Evolutionary conservation across 1,140 invertebrate genomes (phyloP).

Genomic region (Mamestra configurata): DNA sequence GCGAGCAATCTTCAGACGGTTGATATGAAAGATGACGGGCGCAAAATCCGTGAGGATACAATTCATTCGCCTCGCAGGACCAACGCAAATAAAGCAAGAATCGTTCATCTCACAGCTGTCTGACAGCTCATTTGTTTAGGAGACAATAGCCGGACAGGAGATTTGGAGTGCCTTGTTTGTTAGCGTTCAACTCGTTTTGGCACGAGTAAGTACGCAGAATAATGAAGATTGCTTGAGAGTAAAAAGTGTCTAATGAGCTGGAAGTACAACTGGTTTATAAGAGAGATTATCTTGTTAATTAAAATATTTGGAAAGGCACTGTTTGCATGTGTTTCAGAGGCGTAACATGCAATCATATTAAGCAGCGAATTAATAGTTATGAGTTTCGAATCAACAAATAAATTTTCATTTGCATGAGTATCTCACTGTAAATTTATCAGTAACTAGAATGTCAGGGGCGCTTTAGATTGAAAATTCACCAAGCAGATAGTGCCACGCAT

Average conservation of each 20-base stretch:
- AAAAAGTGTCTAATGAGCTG: not conserved
- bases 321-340: no score
- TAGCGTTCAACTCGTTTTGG: not conserved
- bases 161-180: conserved; percentile 6
- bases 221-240: not conserved
- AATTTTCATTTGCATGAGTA: no score
- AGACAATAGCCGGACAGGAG: conserved; percentile 1
- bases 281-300: not conserved
- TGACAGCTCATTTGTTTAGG: conserved; percentile 24
- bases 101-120: conserved; percentile 7
- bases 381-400: no score
- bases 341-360: no score
- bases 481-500: no score
- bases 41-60: conserved; percentile 40
- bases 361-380: no score
- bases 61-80: conserved; percentile 2
- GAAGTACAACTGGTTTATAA: not conserved
- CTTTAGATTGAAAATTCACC: no score
- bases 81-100: conserved; percentile 36
- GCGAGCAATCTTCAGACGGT: not conserved
- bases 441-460: no score
- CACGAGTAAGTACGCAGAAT: not conserved
- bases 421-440: no score
- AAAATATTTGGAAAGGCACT: no score
- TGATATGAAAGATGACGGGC: conserved; percentile 31